Percentiles rank a stretch among this genome's conserved stretches.
phyloP scores from a whole-genome alignment of 2,797 vertebrate genomes.

The Typhlichthys subterraneus region DNA sequence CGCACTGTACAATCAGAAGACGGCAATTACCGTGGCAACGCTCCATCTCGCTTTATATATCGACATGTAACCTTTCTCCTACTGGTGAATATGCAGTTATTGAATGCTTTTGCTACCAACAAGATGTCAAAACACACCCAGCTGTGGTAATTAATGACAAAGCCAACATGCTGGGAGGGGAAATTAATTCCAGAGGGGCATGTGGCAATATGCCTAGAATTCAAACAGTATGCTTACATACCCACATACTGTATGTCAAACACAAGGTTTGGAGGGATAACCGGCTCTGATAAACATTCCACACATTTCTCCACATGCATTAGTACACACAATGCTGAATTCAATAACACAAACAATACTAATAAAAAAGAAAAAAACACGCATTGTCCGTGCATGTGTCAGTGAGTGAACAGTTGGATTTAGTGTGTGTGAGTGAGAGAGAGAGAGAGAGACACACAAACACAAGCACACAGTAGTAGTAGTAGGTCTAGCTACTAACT shows the following conservation, averaged over 20 bases:
- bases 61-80: conserved; percentile 58
- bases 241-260: too few relatives aligned
- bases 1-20: not conserved
- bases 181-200: conserved; percentile 57
- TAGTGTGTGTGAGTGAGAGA: not conserved
- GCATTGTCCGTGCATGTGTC: conserved; percentile 1
- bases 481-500: too few relatives aligned
- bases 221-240: not conserved
- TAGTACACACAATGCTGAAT: too few relatives aligned
- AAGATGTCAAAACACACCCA: conserved; percentile 51
- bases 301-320: too few relatives aligned
- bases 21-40: conserved; percentile 6
- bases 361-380: too few relatives aligned
- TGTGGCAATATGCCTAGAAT: conserved; percentile 18
- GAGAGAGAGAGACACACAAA: conserved; percentile 10
- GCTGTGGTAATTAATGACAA: conserved; percentile 58
- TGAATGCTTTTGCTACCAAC: conserved; percentile 38
- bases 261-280: too few relatives aligned
- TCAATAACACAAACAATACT: too few relatives aligned
- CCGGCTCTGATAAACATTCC: too few relatives aligned
- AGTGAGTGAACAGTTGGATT: conserved; percentile 1
- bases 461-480: too few relatives aligned
- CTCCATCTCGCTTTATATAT: conserved; percentile 25
- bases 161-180: conserved; percentile 52
- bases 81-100: conserved; percentile 32